phyloP scores from a whole-genome alignment of 2,113 vertebrate genomes.

The Cryptomyrus ogoouensis region DNA sequence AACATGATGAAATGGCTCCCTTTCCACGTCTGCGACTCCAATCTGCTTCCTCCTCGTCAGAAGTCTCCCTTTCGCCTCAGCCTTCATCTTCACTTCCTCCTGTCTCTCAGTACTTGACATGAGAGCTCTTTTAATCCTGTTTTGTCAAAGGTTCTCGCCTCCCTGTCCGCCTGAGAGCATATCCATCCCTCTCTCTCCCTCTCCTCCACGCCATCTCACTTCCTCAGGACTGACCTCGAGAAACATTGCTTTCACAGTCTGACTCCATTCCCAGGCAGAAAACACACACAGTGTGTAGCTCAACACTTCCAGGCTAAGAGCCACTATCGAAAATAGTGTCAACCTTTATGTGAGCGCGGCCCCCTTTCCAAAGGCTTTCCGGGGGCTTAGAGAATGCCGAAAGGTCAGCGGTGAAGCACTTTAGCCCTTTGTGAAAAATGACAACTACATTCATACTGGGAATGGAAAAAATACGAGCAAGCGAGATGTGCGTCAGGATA shows the following conservation, averaged over 20 bases:
- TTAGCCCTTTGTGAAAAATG: neutral
- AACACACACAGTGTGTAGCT: neutral
- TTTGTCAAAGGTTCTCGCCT: neutral
- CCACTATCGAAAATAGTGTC: neutral
- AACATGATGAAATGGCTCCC: neutral
- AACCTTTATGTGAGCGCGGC: neutral
- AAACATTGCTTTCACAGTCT: neutral
- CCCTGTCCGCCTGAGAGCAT: neutral
- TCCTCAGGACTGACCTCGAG: neutral
- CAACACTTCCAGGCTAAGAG: neutral
- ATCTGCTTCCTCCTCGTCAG: neutral
- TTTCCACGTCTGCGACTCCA: neutral
- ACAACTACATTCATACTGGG: neutral
- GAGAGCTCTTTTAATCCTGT: conserved; percentile 10
- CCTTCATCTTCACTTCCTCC: neutral
- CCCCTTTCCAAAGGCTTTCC: neutral
- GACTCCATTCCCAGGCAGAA: neutral
- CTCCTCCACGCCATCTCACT: neutral
- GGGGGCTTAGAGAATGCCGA: neutral
- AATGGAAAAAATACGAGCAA: neutral
- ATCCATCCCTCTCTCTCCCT: neutral
- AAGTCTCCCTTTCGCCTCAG: neutral
- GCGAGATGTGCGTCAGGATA: neutral
- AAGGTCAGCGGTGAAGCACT: neutral
- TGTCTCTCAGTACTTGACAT: neutral